Base-by-base conservation (phyloP, 2,888 invertebrate genomes). In the Malthinus flaveolus region DNA sequence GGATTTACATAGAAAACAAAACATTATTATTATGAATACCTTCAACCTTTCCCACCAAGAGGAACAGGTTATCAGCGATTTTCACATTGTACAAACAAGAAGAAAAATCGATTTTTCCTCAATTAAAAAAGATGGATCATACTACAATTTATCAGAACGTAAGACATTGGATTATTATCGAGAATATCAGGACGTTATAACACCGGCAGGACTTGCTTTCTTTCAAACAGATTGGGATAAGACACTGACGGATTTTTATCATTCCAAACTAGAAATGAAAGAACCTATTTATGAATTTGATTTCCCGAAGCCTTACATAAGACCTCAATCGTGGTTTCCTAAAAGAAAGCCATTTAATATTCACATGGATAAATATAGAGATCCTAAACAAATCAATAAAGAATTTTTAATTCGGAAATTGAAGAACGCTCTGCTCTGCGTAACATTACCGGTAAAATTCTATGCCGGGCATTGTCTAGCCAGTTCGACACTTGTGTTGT, bases 51-150 rank as follows among this genome's bases (percentile, higher is more conserved):
- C 74, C 97, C 98, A 31, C 85, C 93, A 1, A 87, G 87, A 75
- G 98, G 98, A 6, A 89, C 93, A 45, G 99, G 99, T 0, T 96
- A 87, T 77, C 96, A 97, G 75, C 85, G 99, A 86, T 92, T 12
- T 98, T 97, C 80, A 81, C 98, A 49, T 82, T 99, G 3, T 98
- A 95, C 74, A 92, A 95, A 74, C 98, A 99, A 78, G 82, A 89
- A 80, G 83, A 52, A 83, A 81, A 71, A 74, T 97, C 0, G 87
- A 92, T 75, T 90, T 87, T 75, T 83, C 78, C 0, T 67, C 74
- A 48, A 79, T 79, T 57, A 81, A 81, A 68, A 80, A 77, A 63
- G 62, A 72, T 53, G 68, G 75, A 39, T 77, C 80, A 34, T 80
- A 81, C 68, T 68, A 81, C 32, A 79, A 79, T 49, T 76, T 91